These are phyloP conservation scores for Trichonephila clavipes DNA, from an alignment of 1,140 invertebrate genomes.

Conservation along the genomic window DNA sequence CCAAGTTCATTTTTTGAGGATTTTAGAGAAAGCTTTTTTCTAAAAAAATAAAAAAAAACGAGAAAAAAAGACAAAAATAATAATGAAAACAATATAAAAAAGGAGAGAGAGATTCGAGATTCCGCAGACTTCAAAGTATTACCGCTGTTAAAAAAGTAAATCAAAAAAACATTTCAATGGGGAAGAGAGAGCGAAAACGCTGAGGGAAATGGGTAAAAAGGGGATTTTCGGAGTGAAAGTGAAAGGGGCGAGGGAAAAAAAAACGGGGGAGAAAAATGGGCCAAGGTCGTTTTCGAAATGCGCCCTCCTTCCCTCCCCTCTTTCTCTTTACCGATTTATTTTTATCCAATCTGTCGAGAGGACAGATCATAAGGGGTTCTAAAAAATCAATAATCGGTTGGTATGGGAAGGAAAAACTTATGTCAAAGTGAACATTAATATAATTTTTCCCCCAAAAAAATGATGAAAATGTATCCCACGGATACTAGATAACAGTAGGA, in stretches of 20 bases:
- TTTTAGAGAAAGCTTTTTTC: conserved; percentile 8
- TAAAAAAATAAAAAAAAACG: conserved; percentile 17
- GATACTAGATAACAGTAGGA: conserved; percentile 66
- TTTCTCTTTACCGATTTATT: conserved; percentile 63
- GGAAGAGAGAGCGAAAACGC: conserved; percentile 40
- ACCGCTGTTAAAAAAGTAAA: conserved; percentile 55
- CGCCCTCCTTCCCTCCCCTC: not conserved
- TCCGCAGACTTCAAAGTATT: conserved; percentile 72
- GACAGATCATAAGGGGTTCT: conserved; percentile 46
- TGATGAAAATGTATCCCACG: conserved; percentile 68
- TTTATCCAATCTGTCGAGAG: conserved; percentile 62
- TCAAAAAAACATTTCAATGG: conserved; percentile 53
- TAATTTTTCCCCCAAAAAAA: conserved; percentile 33
- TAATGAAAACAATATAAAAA: not conserved
- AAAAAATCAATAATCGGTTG: conserved; percentile 72
- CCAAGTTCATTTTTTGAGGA: conserved; percentile 47
- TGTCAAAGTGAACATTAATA: conserved; percentile 74
- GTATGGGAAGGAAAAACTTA: conserved; percentile 51
- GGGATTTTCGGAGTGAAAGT: conserved; percentile 74
- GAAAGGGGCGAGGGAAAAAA: conserved; percentile 52
- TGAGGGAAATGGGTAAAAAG: conserved; percentile 61
- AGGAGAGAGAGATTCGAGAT: conserved; percentile 1
- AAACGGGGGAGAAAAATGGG: conserved; percentile 39
- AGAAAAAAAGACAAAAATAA: not conserved
- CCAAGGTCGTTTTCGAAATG: conserved; percentile 68